Percentiles rank a stretch among this genome's conserved stretches.
Conservation (phyloP, 2,797 vertebrate species). For the Percopsis omiscomaycus region DNA sequence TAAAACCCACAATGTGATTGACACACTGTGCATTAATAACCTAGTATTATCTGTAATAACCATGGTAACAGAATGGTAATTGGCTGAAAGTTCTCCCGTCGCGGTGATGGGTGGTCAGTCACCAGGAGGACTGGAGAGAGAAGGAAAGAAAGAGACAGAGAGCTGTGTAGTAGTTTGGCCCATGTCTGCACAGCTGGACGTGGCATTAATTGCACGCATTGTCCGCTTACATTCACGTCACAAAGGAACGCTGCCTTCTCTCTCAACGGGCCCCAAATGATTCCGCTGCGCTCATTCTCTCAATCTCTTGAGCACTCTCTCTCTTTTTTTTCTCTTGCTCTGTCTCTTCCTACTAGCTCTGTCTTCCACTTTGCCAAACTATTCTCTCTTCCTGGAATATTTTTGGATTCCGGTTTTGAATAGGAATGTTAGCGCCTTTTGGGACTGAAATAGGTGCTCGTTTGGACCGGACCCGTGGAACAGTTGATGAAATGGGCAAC, state of each 20-base stretch:
- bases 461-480: too few relatives aligned
- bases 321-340: not conserved
- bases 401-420: too few relatives aligned
- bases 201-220: conserved; percentile 62
- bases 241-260: conserved; percentile 41
- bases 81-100: conserved; percentile 68
- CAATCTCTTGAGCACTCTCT: not conserved
- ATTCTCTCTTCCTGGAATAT: not conserved
- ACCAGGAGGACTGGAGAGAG: conserved; percentile 16
- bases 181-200: conserved; percentile 41
- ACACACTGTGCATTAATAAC: conserved; percentile 77
- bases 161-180: conserved; percentile 42
- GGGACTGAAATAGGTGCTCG: too few relatives aligned
- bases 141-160: conserved; percentile 16
- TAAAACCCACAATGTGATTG: conserved; percentile 68
- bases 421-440: too few relatives aligned
- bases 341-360: not conserved
- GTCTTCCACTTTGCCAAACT: not conserved
- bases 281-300: not conserved
- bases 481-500: too few relatives aligned
- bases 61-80: conserved; percentile 75
- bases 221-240: conserved; percentile 58
- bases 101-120: conserved; percentile 46
- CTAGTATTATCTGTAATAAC: conserved; percentile 79
- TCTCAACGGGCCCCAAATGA: conserved; percentile 5